These are phyloP conservation scores for Arizona elegans DNA, from an alignment of 2,113 vertebrate genomes.

Conservation along the genomic window DNA sequence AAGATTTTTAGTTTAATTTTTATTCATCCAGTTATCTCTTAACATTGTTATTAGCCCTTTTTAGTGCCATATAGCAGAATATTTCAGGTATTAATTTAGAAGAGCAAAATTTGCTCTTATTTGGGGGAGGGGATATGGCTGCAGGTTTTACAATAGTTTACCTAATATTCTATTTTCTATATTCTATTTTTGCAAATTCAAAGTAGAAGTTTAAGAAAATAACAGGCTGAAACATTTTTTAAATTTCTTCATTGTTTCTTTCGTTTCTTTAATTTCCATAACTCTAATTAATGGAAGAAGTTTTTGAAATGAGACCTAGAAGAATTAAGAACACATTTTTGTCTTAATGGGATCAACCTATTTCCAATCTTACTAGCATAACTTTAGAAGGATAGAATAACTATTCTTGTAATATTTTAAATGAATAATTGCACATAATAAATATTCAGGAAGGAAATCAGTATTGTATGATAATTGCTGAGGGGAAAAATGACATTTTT, in stretches of 20 bases:
- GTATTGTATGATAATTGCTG: neutral
- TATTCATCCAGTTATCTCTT: neutral
- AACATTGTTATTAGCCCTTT: neutral
- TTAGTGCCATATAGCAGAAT: neutral
- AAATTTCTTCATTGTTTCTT: neutral
- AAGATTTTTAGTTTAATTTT: neutral
- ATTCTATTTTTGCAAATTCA: neutral
- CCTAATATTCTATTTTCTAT: neutral
- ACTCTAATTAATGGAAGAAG: constrained; percentile 10
- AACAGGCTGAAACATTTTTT: neutral
- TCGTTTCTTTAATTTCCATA: neutral
- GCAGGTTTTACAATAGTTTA: neutral
- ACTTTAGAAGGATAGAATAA: neutral
- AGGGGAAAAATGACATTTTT: neutral
- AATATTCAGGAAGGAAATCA: neutral
- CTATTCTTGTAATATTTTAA: neutral
- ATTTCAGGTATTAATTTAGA: neutral
- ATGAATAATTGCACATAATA: neutral
- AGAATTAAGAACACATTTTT: constrained; percentile 9
- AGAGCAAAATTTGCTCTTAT: too few species aligned
- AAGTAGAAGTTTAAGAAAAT: neutral
- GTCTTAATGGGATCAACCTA: neutral
- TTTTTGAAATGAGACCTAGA: neutral
- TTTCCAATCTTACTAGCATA: constrained; percentile 9
- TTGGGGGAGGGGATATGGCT: neutral